Percentiles rank a stretch among this genome's conserved stretches.
phyloP scores from a whole-genome alignment of 2,113 vertebrate species.

The Serinus canaria region DNA sequence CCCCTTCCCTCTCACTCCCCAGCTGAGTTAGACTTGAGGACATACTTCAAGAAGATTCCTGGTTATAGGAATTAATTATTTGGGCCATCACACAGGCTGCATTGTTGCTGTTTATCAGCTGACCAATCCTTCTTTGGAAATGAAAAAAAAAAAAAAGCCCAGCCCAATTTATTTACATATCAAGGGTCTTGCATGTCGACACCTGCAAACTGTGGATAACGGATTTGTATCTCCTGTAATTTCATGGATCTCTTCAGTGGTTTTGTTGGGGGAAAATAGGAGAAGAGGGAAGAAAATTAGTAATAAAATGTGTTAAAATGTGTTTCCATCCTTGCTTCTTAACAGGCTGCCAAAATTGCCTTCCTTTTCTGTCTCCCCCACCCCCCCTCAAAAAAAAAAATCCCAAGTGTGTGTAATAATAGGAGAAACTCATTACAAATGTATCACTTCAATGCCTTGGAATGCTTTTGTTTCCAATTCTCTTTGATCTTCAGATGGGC shows the following conservation, averaged over 20 bases:
- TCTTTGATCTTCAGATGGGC: constrained; percentile 47
- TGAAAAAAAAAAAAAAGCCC: background rate
- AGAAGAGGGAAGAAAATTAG: background rate
- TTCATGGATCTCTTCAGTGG: constrained; percentile 52
- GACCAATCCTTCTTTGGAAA: constrained; percentile 24
- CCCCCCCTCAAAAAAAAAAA: background rate
- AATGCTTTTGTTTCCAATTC: constrained; percentile 16
- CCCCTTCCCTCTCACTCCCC: background rate
- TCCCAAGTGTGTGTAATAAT: background rate
- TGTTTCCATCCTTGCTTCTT: background rate
- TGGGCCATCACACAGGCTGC: background rate
- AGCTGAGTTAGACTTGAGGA: background rate
- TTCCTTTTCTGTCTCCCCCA: too few relatives aligned
- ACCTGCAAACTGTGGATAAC: constrained; percentile 72
- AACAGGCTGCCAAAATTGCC: background rate
- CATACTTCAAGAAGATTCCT: constrained; percentile 18
- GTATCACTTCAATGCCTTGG: background rate
- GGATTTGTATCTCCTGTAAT: constrained; percentile 66
- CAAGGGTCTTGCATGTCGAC: constrained; percentile 54
- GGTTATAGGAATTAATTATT: constrained; percentile 41
- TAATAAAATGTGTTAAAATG: constrained; percentile 17
- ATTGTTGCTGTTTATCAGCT: constrained; percentile 52
- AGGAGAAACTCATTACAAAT: constrained; percentile 14
- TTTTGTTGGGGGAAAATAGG: constrained; percentile 10
- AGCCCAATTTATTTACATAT: constrained; percentile 59